Conservation (phyloP, 2,797 vertebrate species). For the Oophaga sylvatica region DNA sequence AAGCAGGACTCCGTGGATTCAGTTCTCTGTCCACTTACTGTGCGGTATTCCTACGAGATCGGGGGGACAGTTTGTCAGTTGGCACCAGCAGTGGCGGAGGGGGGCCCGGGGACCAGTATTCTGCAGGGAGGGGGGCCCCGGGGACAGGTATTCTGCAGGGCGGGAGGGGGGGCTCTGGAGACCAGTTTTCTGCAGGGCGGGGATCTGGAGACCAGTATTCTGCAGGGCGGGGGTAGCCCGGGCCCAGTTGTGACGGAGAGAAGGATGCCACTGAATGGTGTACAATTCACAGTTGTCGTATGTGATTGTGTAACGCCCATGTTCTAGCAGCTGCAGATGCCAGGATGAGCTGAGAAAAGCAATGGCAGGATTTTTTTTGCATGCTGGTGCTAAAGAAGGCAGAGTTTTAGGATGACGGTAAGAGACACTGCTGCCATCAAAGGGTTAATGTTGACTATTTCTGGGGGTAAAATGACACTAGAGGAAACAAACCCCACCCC, state of each 20-base stretch:
- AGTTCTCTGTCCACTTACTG: neutral
- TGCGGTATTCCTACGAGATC: conserved; percentile 51
- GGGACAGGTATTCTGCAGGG: too few species aligned
- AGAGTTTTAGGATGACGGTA: too few species aligned
- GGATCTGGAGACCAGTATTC: neutral
- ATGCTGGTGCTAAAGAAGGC: conserved; percentile 20
- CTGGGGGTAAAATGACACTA: conserved; percentile 25
- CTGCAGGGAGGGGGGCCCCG: neutral
- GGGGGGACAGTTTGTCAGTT: conserved; percentile 59
- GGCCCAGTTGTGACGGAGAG: conserved; percentile 10
- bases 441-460: conserved; percentile 37
- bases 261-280: conserved; percentile 7
- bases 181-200: conserved; percentile 22
- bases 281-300: neutral
- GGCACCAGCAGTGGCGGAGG: neutral
- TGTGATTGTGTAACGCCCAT: neutral
- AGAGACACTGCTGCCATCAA: neutral
- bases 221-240: conserved; percentile 54
- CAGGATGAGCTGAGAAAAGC: neutral
- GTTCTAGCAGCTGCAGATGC: neutral
- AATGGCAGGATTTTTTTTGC: neutral
- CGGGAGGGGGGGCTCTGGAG: too few species aligned
- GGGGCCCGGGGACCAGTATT: conserved; percentile 33
- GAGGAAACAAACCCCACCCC: conserved; percentile 12
- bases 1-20: neutral